Percentiles rank a stretch among this genome's conserved stretches.
Conservation (phyloP, 2,113 vertebrate species). For the Laticauda laticaudata region DNA sequence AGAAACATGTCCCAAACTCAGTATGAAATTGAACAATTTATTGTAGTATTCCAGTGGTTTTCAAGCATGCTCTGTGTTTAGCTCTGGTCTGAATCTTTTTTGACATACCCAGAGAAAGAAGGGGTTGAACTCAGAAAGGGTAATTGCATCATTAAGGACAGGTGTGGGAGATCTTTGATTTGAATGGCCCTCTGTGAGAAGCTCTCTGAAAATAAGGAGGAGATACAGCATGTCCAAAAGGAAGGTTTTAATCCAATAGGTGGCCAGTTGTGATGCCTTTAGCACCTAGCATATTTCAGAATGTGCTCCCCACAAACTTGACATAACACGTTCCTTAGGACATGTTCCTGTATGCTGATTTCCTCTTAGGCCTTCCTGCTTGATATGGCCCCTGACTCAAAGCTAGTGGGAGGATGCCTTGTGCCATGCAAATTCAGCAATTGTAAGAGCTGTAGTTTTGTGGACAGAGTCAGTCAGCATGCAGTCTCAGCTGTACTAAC, state of each 20-base stretch:
- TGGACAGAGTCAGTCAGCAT: slow-evolving; percentile 53
- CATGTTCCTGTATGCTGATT: not conserved
- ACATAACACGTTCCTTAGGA: not conserved
- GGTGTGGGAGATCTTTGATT: not conserved
- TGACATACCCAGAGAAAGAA: not conserved
- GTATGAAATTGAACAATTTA: not conserved
- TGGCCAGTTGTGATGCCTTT: not conserved
- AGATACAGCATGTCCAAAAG: not conserved
- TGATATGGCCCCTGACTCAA: not conserved
- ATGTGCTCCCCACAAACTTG: not conserved
- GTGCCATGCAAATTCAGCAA: slow-evolving; percentile 23
- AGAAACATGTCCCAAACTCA: not conserved
- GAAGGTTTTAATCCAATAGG: not conserved
- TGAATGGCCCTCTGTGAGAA: not conserved
- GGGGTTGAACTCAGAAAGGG: not conserved
- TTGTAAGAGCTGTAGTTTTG: slow-evolving; percentile 46
- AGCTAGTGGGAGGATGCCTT: slow-evolving; percentile 14
- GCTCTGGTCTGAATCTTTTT: not conserved
- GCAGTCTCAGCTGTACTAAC: slow-evolving; percentile 45
- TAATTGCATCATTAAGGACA: not conserved
- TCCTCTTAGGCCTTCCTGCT: not conserved
- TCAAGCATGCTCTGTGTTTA: not conserved
- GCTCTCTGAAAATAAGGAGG: not conserved
- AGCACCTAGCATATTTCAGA: not conserved
- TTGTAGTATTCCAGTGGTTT: not conserved